Conservation (phyloP, 2,797 vertebrate species). For the Tokudaia muenninki region DNA sequence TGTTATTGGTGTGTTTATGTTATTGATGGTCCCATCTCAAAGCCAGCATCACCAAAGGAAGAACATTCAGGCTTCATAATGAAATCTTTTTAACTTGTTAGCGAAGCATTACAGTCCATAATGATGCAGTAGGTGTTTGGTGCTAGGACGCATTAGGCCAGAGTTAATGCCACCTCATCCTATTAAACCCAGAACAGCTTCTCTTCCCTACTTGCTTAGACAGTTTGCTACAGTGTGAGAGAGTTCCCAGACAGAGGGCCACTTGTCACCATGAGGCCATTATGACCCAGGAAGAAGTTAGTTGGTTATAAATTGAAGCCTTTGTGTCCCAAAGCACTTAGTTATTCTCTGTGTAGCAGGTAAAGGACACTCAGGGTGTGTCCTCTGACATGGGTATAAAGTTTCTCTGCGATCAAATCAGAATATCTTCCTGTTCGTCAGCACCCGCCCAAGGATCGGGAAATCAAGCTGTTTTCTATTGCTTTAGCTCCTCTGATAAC, state of each 20-base stretch:
- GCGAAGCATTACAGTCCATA: not conserved
- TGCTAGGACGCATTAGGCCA: not conserved
- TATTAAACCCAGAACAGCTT: constrained; percentile 28
- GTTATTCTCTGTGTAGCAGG: not conserved
- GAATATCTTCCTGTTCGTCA: constrained; percentile 47
- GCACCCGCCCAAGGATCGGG: not conserved
- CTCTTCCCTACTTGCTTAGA: not conserved
- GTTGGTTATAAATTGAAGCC: constrained; percentile 16
- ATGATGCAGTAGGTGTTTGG: not conserved
- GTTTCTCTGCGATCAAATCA: constrained; percentile 52
- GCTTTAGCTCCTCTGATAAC: constrained; percentile 20
- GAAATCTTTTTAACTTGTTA: constrained; percentile 58
- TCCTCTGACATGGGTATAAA: not conserved
- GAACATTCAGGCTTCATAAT: constrained; percentile 11
- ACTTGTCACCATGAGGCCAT: not conserved
- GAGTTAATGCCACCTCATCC: constrained; percentile 32
- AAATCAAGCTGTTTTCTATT: constrained; percentile 53
- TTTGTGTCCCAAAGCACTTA: not conserved
- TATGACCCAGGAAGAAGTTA: not conserved
- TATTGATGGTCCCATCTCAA: not conserved
- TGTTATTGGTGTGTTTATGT: not conserved
- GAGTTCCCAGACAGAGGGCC: not conserved
- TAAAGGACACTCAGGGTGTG: not conserved
- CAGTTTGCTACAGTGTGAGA: not conserved
- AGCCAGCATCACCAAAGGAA: constrained; percentile 27